Conservation (phyloP, 2,888 invertebrate species). For the Bombylius major region DNA sequence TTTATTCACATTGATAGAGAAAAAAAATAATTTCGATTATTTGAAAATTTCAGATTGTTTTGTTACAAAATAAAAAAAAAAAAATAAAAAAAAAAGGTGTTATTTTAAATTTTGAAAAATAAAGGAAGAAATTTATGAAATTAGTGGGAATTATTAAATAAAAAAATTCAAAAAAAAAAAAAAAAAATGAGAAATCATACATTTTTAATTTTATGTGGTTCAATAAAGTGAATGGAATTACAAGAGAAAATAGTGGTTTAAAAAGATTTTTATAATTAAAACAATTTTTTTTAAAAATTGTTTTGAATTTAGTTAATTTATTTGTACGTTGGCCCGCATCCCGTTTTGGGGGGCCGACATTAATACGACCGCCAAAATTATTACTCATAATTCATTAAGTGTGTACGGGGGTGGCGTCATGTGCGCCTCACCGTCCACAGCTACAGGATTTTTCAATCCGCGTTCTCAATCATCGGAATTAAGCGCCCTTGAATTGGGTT, state of each 20-base stretch:
- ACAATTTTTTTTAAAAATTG: too few relatives aligned
- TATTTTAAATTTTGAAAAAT: too few relatives aligned
- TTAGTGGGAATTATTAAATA: too few relatives aligned
- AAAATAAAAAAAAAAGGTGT: too few relatives aligned
- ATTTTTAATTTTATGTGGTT: neutral
- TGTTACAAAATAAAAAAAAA: too few relatives aligned
- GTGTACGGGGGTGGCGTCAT: conserved; percentile 40
- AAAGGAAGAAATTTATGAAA: too few relatives aligned
- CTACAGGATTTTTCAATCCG: conserved; percentile 38
- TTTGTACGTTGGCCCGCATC: neutral
- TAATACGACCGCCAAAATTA: conserved; percentile 34
- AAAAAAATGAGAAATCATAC: neutral
- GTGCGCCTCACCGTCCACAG: conserved; percentile 39
- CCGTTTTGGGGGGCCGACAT: conserved; percentile 4
- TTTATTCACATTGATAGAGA: too few relatives aligned
- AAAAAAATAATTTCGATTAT: too few relatives aligned
- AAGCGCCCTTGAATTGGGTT: conserved; percentile 37
- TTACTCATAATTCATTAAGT: conserved; percentile 38
- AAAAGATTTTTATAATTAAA: neutral
- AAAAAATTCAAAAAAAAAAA: neutral
- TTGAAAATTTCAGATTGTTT: too few relatives aligned
- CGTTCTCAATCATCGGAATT: conserved; percentile 35
- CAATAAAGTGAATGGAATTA: neutral
- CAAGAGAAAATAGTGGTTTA: neutral
- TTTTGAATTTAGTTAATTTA: neutral